Conservation (phyloP, 1,140 invertebrate species). For the Temnothorax curvispinosus region DNA sequence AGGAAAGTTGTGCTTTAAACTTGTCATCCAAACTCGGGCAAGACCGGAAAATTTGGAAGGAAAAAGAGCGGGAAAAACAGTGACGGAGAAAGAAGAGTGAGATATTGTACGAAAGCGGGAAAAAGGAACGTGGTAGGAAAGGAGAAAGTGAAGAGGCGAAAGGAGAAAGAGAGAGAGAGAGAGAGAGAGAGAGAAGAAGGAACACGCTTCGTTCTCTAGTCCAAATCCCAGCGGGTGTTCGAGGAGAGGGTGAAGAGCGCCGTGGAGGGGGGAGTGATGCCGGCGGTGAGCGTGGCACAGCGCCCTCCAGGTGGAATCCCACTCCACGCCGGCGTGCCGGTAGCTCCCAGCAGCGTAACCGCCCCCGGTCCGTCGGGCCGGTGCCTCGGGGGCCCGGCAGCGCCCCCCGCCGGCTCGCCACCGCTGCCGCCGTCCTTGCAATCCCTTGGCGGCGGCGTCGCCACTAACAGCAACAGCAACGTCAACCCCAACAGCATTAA, state of each 20-base stretch:
- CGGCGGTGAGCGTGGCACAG: constrained; percentile 85
- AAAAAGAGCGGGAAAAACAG: not conserved
- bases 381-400: constrained; percentile 83
- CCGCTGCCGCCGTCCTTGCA: constrained; percentile 79
- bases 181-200: constrained; percentile 6
- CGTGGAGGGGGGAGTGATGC: constrained; percentile 86
- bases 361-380: constrained; percentile 82
- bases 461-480: constrained; percentile 49
- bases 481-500: constrained; percentile 37
- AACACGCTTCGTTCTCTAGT: constrained; percentile 50
- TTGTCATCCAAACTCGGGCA: not conserved
- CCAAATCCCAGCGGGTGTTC: constrained; percentile 71
- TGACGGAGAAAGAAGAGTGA: not conserved
- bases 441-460: constrained; percentile 75
- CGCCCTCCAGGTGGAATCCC: constrained; percentile 85
- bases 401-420: constrained; percentile 78
- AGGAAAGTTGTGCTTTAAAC: not conserved
- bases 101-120: not conserved
- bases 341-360: constrained; percentile 79
- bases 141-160: not conserved
- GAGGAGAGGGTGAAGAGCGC: constrained; percentile 81
- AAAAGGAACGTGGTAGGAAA: not conserved
- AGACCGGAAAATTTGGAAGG: not conserved
- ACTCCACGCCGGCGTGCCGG: constrained; percentile 85
- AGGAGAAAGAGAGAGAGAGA: not conserved